Percentiles rank a stretch among this genome's conserved stretches.
These are phyloP conservation scores for Pangasianodon hypophthalmus DNA, from an alignment of 2,113 vertebrate species.

Conservation along the genomic window DNA sequence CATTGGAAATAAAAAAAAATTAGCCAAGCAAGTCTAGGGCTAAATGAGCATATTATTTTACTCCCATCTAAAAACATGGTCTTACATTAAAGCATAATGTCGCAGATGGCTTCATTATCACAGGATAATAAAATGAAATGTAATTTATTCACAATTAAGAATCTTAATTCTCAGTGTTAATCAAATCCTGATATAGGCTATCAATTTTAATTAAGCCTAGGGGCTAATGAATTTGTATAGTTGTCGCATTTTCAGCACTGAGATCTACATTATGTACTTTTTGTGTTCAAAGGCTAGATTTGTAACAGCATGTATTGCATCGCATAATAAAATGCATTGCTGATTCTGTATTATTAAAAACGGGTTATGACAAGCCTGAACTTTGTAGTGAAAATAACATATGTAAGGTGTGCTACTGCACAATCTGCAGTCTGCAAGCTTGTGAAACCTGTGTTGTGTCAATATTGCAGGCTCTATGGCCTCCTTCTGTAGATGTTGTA, in stretches of 20 bases:
- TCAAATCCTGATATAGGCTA: slow-evolving; percentile 5
- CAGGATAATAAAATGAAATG: neutral
- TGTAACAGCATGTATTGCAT: neutral
- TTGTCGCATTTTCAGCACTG: neutral
- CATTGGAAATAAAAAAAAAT: neutral
- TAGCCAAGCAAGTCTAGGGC: neutral
- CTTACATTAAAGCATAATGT: neutral
- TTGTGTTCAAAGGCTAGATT: neutral
- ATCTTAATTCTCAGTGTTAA: slow-evolving; percentile 2
- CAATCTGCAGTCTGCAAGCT: slow-evolving; percentile 17
- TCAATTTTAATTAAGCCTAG: slow-evolving; percentile 28
- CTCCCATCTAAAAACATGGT: neutral
- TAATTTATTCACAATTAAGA: neutral
- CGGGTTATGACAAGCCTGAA: neutral
- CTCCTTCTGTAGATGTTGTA: slow-evolving; percentile 50
- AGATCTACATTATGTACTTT: neutral
- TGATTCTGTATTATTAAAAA: neutral
- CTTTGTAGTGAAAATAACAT: neutral
- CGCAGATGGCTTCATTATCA: slow-evolving; percentile 13
- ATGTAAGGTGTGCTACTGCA: neutral
- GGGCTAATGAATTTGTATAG: slow-evolving; percentile 7
- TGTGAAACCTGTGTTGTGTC: slow-evolving; percentile 25
- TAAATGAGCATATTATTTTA: neutral
- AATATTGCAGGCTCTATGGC: slow-evolving; percentile 26
- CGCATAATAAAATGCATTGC: neutral